phyloP scores from a whole-genome alignment of 2,888 invertebrate genomes.

The Antitype chi region DNA sequence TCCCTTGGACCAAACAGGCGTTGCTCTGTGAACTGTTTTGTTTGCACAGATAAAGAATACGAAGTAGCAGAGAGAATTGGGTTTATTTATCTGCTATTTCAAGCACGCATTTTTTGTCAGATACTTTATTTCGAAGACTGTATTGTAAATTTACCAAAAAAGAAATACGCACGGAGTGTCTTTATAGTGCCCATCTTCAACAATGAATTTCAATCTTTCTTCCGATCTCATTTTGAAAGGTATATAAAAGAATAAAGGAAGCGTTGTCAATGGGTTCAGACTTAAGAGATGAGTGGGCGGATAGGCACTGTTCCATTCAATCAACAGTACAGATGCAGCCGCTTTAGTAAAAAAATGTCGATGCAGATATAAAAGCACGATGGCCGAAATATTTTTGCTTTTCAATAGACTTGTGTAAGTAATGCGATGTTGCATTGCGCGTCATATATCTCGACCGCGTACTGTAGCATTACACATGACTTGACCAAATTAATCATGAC shows the following conservation, averaged over 20 bases:
- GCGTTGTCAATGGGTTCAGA: constrained; percentile 35
- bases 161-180: not conserved
- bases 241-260: constrained; percentile 50
- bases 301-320: constrained; percentile 45
- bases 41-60: constrained; percentile 26
- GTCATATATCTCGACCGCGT: too few relatives aligned
- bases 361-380: constrained; percentile 21
- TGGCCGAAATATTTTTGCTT: constrained; percentile 27
- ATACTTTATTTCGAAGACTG: not conserved
- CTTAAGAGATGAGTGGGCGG: constrained; percentile 31
- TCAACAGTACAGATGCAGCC: constrained; percentile 24
- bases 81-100: constrained; percentile 5
- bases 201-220: constrained; percentile 46
- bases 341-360: constrained; percentile 14
- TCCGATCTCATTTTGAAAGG: constrained; percentile 45
- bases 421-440: too few relatives aligned
- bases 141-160: constrained; percentile 9
- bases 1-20: constrained; percentile 60
- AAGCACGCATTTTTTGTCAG: constrained; percentile 2
- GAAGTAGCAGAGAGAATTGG: not conserved
- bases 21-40: constrained; percentile 43
- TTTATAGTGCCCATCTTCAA: constrained; percentile 27
- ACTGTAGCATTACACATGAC: too few relatives aligned
- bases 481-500: too few relatives aligned
- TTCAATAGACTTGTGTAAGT: too few relatives aligned